Percentiles rank a stretch among this genome's conserved stretches.
These are phyloP conservation scores for Canis aureus DNA, from an alignment of 2,113 vertebrate species.

Conservation along the genomic window DNA sequence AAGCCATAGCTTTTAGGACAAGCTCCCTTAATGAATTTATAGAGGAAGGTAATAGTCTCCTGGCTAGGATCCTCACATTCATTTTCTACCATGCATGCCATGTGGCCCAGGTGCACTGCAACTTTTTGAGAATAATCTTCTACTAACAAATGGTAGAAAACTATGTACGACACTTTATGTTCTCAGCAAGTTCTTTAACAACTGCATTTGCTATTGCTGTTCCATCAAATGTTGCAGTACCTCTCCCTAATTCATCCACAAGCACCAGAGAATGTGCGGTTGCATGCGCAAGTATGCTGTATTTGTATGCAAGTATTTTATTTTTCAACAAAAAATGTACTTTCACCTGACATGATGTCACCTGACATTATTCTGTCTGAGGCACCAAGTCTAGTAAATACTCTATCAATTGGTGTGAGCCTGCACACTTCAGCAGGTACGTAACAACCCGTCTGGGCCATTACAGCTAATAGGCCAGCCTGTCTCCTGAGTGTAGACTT, in stretches of 20 bases:
- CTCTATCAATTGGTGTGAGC: slow-evolving; percentile 95
- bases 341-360: slow-evolving; percentile 93
- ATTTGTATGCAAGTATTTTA: too few species aligned
- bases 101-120: slow-evolving; percentile 95
- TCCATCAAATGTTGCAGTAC: slow-evolving; percentile 98
- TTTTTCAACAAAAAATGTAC: slow-evolving; percentile 97
- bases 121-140: slow-evolving; percentile 91
- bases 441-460: slow-evolving; percentile 97
- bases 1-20: slow-evolving; percentile 99
- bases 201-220: slow-evolving; percentile 98
- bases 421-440: slow-evolving; percentile 95
- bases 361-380: slow-evolving; percentile 98
- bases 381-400: slow-evolving; percentile 97
- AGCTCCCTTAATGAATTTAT: slow-evolving; percentile 96
- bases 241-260: slow-evolving; percentile 98
- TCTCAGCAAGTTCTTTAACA: slow-evolving; percentile 95
- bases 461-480: slow-evolving; percentile 95
- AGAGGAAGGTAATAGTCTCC: slow-evolving; percentile 99
- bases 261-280: slow-evolving; percentile 98
- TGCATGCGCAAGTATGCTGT: slow-evolving; percentile 95
- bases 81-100: slow-evolving; percentile 99
- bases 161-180: slow-evolving; percentile 93
- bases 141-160: slow-evolving; percentile 98
- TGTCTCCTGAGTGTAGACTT: slow-evolving; percentile 99
- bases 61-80: slow-evolving; percentile 98